A percentile compares a stretch with the other conserved stretches of the same genome.
phyloP scores from a whole-genome alignment of 1,140 invertebrate species.

The Mactra quadrangularis region DNA sequence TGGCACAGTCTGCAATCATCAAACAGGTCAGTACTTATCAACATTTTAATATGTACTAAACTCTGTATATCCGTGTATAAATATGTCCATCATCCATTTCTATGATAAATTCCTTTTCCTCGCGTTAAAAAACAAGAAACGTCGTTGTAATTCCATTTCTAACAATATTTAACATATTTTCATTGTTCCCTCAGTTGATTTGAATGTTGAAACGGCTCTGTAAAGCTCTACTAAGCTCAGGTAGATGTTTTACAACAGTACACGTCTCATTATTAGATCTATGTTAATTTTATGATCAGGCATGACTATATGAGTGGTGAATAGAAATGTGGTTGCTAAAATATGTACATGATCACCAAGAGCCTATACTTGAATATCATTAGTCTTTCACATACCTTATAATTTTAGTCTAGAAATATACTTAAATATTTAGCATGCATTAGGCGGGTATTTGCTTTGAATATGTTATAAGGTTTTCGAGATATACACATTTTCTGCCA shows the following conservation, averaged over 20 bases:
- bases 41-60: too few species aligned
- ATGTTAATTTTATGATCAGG: conserved; percentile 79
- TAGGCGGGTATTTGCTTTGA: too few species aligned
- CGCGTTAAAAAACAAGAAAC: too few species aligned
- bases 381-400: conserved; percentile 10
- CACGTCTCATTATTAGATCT: conserved; percentile 80
- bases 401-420: conserved; percentile 14
- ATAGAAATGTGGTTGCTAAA: conserved; percentile 57
- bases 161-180: not conserved
- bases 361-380: conserved; percentile 29
- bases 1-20: conserved; percentile 82
- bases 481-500: too few species aligned
- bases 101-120: not conserved
- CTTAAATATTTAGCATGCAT: conserved; percentile 59
- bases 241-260: conserved; percentile 68
- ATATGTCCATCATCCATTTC: not conserved
- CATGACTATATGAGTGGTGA: conserved; percentile 30
- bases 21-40: conserved; percentile 79
- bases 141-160: not conserved
- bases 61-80: not conserved
- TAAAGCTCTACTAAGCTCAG: too few species aligned
- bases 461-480: too few species aligned
- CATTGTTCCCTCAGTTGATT: too few species aligned
- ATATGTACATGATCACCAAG: conserved; percentile 62
- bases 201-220: too few species aligned